Percentiles rank a stretch among this genome's conserved stretches.
Conservation (phyloP, 2,888 invertebrate genomes). For the Ariolimax columbianus region DNA sequence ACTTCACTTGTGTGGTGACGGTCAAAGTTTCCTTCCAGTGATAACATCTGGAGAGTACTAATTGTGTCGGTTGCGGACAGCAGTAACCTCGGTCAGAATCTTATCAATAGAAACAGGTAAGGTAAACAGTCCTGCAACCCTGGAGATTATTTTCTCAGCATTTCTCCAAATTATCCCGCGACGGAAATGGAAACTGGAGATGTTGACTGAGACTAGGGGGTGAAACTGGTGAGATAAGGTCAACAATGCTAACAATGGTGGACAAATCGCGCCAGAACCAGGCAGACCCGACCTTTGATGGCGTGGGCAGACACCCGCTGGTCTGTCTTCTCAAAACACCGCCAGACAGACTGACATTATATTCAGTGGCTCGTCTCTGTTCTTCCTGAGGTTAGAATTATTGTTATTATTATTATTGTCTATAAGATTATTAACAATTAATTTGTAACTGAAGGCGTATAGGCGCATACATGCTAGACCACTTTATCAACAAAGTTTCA, state of each 20-base stretch:
- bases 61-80: too few species aligned
- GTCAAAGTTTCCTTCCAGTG: too few species aligned
- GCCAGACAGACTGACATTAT: neutral
- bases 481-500: too few species aligned
- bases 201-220: neutral
- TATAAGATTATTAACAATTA: too few species aligned
- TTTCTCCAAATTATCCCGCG: constrained; percentile 6
- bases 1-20: too few species aligned
- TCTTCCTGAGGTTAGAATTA: too few species aligned
- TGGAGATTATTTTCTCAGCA: neutral
- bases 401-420: too few species aligned
- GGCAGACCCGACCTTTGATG: constrained; percentile 11
- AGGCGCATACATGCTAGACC: too few species aligned
- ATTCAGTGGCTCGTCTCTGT: neutral
- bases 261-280: neutral
- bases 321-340: neutral
- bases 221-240: constrained; percentile 9
- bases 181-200: neutral
- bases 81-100: neutral
- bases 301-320: neutral
- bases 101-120: neutral
- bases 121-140: neutral
- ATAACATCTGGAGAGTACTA: too few species aligned
- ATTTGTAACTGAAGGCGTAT: too few species aligned
- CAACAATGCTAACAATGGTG: constrained; percentile 19